Percentiles rank a stretch among this genome's conserved stretches.
Evolutionary conservation across 2,888 invertebrate genomes (phyloP).

Genomic region (Xestobium rufovillosum): DNA sequence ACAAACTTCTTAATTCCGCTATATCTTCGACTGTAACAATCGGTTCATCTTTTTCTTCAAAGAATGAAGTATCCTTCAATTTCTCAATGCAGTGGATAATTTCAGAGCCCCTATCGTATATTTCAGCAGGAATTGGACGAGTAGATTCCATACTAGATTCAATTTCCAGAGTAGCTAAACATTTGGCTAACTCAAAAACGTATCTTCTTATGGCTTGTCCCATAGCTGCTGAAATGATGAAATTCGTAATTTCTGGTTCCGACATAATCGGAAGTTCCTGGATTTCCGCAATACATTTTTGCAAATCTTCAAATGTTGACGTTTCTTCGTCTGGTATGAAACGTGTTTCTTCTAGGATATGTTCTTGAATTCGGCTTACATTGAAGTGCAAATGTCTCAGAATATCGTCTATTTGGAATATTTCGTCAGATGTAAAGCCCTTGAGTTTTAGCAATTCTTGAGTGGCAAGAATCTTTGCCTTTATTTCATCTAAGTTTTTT

Average conservation of each 20-base stretch:
- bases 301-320: conserved; percentile 30
- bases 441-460: conserved; percentile 34
- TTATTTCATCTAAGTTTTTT: conserved; percentile 47
- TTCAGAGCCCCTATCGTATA: conserved; percentile 33
- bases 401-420: conserved; percentile 23
- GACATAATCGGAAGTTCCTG: conserved; percentile 33
- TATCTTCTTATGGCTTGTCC: conserved; percentile 28
- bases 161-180: conserved; percentile 32
- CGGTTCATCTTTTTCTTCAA: conserved; percentile 26
- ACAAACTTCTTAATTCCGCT: conserved; percentile 30
- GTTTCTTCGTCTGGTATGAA: conserved; percentile 22
- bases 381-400: conserved; percentile 35
- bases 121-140: conserved; percentile 30
- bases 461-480: conserved; percentile 50
- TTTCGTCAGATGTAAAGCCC: conserved; percentile 16
- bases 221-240: conserved; percentile 23
- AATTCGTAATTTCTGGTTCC: conserved; percentile 16
- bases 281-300: conserved; percentile 33
- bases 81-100: conserved; percentile 36
- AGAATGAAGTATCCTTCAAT: conserved; percentile 29
- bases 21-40: conserved; percentile 31
- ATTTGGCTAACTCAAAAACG: conserved; percentile 32
- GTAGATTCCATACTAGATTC: conserved; percentile 27
- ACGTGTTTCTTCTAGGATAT: conserved; percentile 33
- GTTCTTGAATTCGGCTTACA: conserved; percentile 35